These are phyloP conservation scores for Ginglymostoma cirratum DNA, from an alignment of 2,113 vertebrate species.

Conservation along the genomic window DNA sequence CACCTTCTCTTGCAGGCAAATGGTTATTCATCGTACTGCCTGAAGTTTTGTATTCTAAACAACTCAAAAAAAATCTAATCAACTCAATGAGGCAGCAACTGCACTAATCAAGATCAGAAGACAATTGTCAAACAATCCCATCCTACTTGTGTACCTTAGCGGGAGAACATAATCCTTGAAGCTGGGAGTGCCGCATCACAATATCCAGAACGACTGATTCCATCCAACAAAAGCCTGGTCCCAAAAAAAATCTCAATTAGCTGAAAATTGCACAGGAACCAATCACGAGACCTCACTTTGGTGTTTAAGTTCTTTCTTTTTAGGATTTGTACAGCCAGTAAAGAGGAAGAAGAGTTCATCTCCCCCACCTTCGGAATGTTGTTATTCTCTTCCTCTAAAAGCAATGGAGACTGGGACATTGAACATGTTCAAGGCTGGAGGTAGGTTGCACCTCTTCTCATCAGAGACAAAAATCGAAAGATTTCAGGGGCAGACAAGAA, in stretches of 20 bases:
- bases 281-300: background rate
- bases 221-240: background rate
- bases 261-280: background rate
- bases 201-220: background rate
- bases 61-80: background rate
- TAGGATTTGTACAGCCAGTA: no score
- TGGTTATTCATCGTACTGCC: background rate
- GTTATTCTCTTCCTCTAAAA: no score
- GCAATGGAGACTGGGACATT: no score
- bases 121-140: background rate
- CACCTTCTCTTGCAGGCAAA: background rate
- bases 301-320: no score
- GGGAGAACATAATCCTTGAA: background rate
- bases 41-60: background rate
- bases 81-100: background rate
- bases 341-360: no score
- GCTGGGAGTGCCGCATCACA: no score
- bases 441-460: no score
- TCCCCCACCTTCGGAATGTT: no score
- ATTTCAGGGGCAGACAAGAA: no score
- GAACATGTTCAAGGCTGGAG: no score
- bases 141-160: background rate
- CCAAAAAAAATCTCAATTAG: background rate
- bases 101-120: background rate
- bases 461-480: no score